Evolutionary conservation across 1,140 invertebrate species (phyloP).

Genomic region (Drosophila kanapiae): DNA sequence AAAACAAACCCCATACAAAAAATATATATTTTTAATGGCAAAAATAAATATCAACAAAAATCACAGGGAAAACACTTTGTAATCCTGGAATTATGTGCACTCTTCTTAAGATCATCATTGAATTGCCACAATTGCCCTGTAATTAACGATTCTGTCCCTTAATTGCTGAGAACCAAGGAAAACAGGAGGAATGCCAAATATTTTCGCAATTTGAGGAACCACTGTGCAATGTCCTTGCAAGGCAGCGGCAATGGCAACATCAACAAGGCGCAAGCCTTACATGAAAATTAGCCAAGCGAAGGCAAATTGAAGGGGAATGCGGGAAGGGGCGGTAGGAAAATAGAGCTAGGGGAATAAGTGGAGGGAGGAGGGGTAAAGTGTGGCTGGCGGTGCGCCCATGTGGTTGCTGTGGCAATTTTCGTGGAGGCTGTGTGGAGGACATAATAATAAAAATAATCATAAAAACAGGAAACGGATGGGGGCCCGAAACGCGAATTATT

Average conservation of each 20-base stretch:
- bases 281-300: conserved; percentile 67
- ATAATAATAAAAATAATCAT: conserved; percentile 77
- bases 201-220: conserved; percentile 3
- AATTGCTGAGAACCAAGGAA: neutral
- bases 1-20: neutral
- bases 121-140: neutral
- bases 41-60: neutral
- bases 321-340: neutral
- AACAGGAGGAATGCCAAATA: conserved; percentile 3
- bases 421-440: conserved; percentile 24
- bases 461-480: conserved; percentile 47
- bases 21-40: neutral
- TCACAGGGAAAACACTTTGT: neutral
- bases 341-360: neutral
- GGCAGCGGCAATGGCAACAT: conserved; percentile 55
- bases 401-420: conserved; percentile 50
- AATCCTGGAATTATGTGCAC: too few relatives aligned
- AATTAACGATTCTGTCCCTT: conserved; percentile 9
- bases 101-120: too few relatives aligned
- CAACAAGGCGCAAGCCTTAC: conserved; percentile 69
- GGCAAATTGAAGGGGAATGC: conserved; percentile 6
- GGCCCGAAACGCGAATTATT: conserved; percentile 47
- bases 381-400: conserved; percentile 59
- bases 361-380: conserved; percentile 9
- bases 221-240: conserved; percentile 56